Evolutionary conservation across 1,140 invertebrate genomes (phyloP).

Genomic region (Pissodes strobi): DNA sequence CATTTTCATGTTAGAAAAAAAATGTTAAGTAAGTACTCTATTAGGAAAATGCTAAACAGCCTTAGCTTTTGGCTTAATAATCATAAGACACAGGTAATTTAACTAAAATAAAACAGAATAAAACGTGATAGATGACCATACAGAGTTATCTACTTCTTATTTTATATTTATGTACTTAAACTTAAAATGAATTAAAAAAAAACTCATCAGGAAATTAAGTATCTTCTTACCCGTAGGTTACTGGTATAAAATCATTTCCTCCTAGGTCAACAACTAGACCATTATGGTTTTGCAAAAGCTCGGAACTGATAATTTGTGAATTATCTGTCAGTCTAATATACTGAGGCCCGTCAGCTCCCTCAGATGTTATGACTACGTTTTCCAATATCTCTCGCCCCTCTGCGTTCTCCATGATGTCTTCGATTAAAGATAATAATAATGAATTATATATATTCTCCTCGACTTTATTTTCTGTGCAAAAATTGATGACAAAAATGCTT

Average conservation of each 20-base stretch:
- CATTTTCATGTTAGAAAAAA: background rate
- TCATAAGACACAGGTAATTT: no score
- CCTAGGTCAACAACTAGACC: constrained; percentile 53
- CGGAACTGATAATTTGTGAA: constrained; percentile 48
- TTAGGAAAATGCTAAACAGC: no score
- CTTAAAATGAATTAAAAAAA: background rate
- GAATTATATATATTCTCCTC: background rate
- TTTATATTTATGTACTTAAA: background rate
- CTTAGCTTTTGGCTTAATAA: no score
- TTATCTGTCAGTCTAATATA: constrained; percentile 53
- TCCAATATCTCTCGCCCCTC: constrained; percentile 45
- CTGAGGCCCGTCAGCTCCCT: constrained; percentile 43
- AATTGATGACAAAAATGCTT: no score
- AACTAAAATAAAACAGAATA: no score
- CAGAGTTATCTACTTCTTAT: no score
- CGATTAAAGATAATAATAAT: background rate
- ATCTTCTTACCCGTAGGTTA: constrained; percentile 47
- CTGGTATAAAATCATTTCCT: constrained; percentile 53
- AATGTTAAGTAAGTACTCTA: no score
- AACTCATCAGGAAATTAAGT: background rate
- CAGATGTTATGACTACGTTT: constrained; percentile 49
- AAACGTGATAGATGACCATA: no score
- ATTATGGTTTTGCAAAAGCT: constrained; percentile 51
- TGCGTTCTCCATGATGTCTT: constrained; percentile 35
- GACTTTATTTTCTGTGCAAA: background rate